Evolutionary conservation across 2,113 vertebrate genomes (phyloP).

Genomic region (Poeciliopsis occidentalis): DNA sequence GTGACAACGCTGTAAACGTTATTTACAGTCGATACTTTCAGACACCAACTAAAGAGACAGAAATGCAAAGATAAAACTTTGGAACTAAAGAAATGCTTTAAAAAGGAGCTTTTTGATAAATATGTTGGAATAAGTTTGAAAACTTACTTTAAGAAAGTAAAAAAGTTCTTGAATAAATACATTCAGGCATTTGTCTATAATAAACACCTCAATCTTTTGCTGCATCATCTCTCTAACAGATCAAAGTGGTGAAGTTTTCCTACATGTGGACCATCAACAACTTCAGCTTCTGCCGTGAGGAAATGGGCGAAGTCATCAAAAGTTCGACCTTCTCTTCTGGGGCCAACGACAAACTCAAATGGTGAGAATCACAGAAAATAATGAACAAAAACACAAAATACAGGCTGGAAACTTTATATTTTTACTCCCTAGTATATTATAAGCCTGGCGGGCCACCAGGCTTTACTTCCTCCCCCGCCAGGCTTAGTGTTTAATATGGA

Average conservation of each 20-base stretch:
- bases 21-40: no score
- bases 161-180: no score
- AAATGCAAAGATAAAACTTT: no score
- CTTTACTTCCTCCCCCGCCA: no score
- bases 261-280: slow-evolving; percentile 99
- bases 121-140: no score
- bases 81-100: no score
- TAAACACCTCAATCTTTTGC: background rate
- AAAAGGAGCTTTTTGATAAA: no score
- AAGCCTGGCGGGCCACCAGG: no score
- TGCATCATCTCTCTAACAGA: slow-evolving; percentile 72
- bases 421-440: background rate
- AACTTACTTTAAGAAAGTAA: no score
- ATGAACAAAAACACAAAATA: background rate
- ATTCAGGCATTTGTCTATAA: background rate
- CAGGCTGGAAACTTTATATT: background rate
- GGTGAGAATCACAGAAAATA: slow-evolving; percentile 75
- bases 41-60: no score
- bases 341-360: slow-evolving; percentile 99
- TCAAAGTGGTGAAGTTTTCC: slow-evolving; percentile 99
- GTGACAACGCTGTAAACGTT: no score
- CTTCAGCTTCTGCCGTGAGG: slow-evolving; percentile 98
- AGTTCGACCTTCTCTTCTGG: slow-evolving; percentile 99
- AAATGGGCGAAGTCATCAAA: slow-evolving; percentile 99
- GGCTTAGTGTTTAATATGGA: no score